Conservation (phyloP, 1,140 invertebrate genomes). For the Plodia interpunctella region DNA sequence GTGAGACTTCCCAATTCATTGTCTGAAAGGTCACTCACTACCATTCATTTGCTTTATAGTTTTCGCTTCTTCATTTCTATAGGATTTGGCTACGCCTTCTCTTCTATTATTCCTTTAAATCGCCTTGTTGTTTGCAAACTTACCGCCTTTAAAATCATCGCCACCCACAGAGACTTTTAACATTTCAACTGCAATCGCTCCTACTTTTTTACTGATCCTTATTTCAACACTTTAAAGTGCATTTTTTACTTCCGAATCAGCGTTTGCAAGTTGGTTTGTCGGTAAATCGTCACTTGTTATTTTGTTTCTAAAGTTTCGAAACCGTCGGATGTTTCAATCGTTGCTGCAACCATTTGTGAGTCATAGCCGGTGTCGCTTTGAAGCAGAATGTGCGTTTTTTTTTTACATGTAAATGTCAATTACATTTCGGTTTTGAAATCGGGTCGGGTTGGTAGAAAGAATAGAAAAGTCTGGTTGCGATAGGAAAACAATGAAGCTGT, state of each 20-base stretch:
- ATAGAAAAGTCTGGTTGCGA: slow-evolving; percentile 27
- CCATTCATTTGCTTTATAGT: slow-evolving; percentile 47
- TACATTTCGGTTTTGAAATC: slow-evolving; percentile 41
- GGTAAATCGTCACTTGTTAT: slow-evolving; percentile 50
- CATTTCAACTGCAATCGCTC: slow-evolving; percentile 17
- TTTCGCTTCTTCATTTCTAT: slow-evolving; percentile 48
- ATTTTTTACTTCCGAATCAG: slow-evolving; percentile 21
- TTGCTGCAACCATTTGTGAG: slow-evolving; percentile 37
- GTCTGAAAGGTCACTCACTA: slow-evolving; percentile 61
- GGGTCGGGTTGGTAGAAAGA: slow-evolving; percentile 20
- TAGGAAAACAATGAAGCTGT: slow-evolving; percentile 35
- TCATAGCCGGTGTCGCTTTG: slow-evolving; percentile 47
- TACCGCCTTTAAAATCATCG: slow-evolving; percentile 45
- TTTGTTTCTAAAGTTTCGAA: slow-evolving; percentile 51
- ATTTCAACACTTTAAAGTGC: slow-evolving; percentile 26
- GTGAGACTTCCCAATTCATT: slow-evolving; percentile 54
- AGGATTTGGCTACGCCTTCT: slow-evolving; percentile 40
- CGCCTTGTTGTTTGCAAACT: slow-evolving; percentile 62
- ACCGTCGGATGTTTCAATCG: slow-evolving; percentile 39
- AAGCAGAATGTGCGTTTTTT: slow-evolving; percentile 35
- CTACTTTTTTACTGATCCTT: slow-evolving; percentile 20
- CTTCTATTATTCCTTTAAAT: slow-evolving; percentile 45
- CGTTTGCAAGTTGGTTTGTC: slow-evolving; percentile 33
- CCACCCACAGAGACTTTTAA: slow-evolving; percentile 50
- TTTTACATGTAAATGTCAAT: slow-evolving; percentile 47